A percentile compares a stretch with the other conserved stretches of the same genome.
phyloP scores from a whole-genome alignment of 2,888 invertebrate species.

The Abrostola tripartita region DNA sequence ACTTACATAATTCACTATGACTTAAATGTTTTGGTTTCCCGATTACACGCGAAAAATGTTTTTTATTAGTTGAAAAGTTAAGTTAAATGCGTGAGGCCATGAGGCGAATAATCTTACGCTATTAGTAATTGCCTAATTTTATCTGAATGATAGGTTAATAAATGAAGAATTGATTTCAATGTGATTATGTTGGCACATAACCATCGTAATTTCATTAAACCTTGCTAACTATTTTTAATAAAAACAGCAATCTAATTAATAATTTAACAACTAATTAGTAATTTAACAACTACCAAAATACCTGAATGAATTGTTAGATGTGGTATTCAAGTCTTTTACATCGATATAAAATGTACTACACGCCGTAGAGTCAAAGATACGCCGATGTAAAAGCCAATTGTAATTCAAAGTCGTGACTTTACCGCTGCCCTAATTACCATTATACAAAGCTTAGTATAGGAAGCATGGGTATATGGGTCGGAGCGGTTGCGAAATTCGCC shows the following conservation, averaged over 20 bases:
- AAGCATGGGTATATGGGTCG: constrained; percentile 65
- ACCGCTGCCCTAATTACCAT: constrained; percentile 66
- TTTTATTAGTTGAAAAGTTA: neutral
- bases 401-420: constrained; percentile 61
- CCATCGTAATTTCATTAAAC: too few species aligned
- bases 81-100: neutral
- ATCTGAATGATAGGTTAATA: too few species aligned
- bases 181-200: too few species aligned
- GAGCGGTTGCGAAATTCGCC: constrained; percentile 54
- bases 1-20: constrained; percentile 43
- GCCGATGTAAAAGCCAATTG: constrained; percentile 49
- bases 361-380: constrained; percentile 17
- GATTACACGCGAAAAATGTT: constrained; percentile 3
- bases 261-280: too few species aligned
- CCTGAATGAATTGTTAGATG: neutral
- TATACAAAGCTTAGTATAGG: constrained; percentile 56
- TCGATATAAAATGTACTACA: constrained; percentile 5
- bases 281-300: too few species aligned
- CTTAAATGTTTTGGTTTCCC: too few species aligned
- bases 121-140: too few species aligned
- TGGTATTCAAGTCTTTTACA: neutral
- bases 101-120: too few species aligned
- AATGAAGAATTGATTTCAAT: too few species aligned
- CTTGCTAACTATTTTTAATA: too few species aligned
- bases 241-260: too few species aligned